Conservation (phyloP, 2,797 vertebrate genomes). For the Siniperca obscura region DNA sequence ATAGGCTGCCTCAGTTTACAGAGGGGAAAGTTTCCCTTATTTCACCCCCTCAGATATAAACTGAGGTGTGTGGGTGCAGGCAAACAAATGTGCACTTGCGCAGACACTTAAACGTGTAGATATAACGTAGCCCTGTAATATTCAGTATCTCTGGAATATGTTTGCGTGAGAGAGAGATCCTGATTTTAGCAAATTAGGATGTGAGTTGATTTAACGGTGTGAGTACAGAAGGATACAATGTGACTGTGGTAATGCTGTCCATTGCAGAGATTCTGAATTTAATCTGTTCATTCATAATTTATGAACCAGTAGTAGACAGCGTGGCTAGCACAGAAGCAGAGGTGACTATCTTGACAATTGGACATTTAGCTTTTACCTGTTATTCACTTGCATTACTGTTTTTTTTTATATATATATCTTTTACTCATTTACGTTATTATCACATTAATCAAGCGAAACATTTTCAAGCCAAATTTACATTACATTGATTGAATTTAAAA, state of each 20-base stretch:
- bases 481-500: not conserved
- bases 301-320: slow-evolving; percentile 50
- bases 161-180: not conserved
- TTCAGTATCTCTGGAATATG: not conserved
- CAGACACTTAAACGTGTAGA: not conserved
- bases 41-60: slow-evolving; percentile 5
- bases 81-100: not conserved
- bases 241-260: not conserved
- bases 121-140: not conserved
- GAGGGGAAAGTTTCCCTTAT: slow-evolving; percentile 9
- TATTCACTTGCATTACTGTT: not conserved
- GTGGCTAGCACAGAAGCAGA: slow-evolving; percentile 33
- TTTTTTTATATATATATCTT: not conserved
- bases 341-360: not conserved
- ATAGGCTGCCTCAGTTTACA: slow-evolving; percentile 9
- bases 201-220: slow-evolving; percentile 1
- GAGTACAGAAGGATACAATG: not conserved
- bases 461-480: not conserved
- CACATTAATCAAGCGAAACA: not conserved
- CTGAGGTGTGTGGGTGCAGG: slow-evolving; percentile 23
- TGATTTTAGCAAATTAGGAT: not conserved
- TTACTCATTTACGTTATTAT: not conserved
- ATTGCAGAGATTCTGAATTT: slow-evolving; percentile 50
- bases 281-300: slow-evolving; percentile 56
- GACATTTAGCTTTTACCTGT: not conserved